Base-by-base conservation (phyloP, 2,888 invertebrate genomes). In the Sceliomorpha sp. region DNA sequence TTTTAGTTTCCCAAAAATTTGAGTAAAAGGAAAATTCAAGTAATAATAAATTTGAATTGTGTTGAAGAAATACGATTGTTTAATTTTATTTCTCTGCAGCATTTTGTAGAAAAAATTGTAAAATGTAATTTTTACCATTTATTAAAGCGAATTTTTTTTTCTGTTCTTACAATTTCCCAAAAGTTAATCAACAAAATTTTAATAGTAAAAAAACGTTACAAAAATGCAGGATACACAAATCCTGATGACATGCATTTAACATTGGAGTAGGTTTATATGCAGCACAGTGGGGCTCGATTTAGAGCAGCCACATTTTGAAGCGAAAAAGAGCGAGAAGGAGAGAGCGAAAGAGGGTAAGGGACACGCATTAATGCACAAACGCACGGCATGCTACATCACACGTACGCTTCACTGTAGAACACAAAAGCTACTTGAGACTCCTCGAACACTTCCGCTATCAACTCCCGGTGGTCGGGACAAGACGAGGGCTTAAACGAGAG, bases 321-420 rank as follows among this genome's bases (percentile, higher is more conserved):
- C 12, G 42, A 4, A 20, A 20, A 2, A 20, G 40, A n/a, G 24
- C 24, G 29, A 1, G 29, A 29, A 29, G 29, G n/a, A 20, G 20
- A 20, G 12, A 29, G 29, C 13, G 40, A 29, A 5, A 40, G 40
- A 32, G 39, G 26, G 39, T 12, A 67, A 63, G 74, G 72, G 75
- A 76, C 62, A 78, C 72, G 81, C 80, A 77, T 78, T 77, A 80
- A 80, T 80, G 81, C 78, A 76, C 74, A 80, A 81, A 78, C 75
- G 78, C 77, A 78, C 70, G 44, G 70, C 59, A 59, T 32, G 59
- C 51, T 51, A 62, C 69, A 53, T 62, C 56, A 63, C 62, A 62
- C 63, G 58, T 51, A 34, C 48, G 60, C 58, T 32, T 20, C 53
- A 12, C 53, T 48, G 53, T 59, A 42, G 48, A 53, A 69, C 48